phyloP scores from a whole-genome alignment of 2,888 invertebrate genomes.

The Hymenopus coronatus region DNA sequence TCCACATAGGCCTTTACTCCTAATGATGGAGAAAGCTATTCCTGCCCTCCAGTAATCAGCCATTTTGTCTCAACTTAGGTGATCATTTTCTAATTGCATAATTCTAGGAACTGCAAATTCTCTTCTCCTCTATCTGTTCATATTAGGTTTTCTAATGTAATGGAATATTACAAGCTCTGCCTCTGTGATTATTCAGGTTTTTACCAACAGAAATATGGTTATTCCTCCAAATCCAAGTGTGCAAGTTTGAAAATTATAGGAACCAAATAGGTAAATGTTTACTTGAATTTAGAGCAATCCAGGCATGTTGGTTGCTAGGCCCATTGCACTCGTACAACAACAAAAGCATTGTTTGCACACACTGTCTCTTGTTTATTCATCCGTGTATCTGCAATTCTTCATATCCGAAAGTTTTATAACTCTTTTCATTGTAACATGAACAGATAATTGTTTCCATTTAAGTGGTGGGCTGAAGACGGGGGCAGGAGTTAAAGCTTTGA shows the following conservation, averaged over 20 bases:
- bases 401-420: not conserved
- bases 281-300: not conserved
- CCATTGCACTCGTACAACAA: not conserved
- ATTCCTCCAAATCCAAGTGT: not conserved
- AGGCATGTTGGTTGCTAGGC: not conserved
- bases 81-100: not conserved
- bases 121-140: not conserved
- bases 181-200: not conserved
- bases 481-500: conserved; percentile 7
- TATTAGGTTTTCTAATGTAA: not conserved
- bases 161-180: not conserved
- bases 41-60: not conserved
- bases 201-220: not conserved
- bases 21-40: not conserved
- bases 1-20: conserved; percentile 10
- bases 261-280: not conserved
- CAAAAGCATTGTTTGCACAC: not conserved
- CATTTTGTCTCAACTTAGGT: not conserved
- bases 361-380: not conserved
- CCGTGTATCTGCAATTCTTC: not conserved
- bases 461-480: not conserved
- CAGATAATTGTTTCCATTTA: not conserved
- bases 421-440: not conserved
- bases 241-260: not conserved
- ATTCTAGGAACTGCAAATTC: not conserved